Evolutionary conservation across 2,888 invertebrate species (phyloP).

Genomic region (Xestia xanthographa): DNA sequence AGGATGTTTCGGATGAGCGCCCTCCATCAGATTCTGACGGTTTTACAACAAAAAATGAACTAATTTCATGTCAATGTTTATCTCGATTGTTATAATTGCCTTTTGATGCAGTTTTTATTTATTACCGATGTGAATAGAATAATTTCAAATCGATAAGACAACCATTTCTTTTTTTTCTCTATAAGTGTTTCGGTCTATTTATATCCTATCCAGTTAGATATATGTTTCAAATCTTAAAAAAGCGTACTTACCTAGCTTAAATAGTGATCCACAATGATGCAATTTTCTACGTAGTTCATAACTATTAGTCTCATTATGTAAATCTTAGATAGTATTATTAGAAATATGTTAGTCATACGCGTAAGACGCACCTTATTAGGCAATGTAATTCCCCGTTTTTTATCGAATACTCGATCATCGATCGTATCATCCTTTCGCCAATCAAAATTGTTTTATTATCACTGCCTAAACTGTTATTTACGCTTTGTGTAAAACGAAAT

Average conservation of each 20-base stretch:
- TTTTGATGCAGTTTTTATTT: conserved; percentile 12
- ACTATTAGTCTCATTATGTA: conserved; percentile 19
- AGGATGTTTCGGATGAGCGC: conserved; percentile 57
- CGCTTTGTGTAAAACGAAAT: conserved; percentile 18
- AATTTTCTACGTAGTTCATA: neutral
- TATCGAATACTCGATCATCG: conserved; percentile 27
- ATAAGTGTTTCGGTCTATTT: neutral
- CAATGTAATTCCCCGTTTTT: conserved; percentile 45
- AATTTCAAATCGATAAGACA: conserved; percentile 15
- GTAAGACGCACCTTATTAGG: conserved; percentile 7
- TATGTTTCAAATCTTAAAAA: neutral
- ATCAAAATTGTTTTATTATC: conserved; percentile 39
- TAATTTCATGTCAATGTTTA: conserved; percentile 44
- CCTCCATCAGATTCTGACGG: conserved; percentile 22
- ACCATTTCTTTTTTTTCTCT: neutral
- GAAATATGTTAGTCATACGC: conserved; percentile 2
- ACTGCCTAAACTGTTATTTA: conserved; percentile 7
- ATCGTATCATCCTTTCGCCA: conserved; percentile 22
- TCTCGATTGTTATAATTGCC: conserved; percentile 41
- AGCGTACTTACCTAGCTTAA: neutral
- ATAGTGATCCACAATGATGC: neutral
- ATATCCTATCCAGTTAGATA: neutral
- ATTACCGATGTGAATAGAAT: conserved; percentile 20
- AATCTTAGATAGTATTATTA: conserved; percentile 18
- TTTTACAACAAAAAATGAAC: conserved; percentile 31